phyloP scores from a whole-genome alignment of 2,113 vertebrate genomes.

The Rhea americana region DNA sequence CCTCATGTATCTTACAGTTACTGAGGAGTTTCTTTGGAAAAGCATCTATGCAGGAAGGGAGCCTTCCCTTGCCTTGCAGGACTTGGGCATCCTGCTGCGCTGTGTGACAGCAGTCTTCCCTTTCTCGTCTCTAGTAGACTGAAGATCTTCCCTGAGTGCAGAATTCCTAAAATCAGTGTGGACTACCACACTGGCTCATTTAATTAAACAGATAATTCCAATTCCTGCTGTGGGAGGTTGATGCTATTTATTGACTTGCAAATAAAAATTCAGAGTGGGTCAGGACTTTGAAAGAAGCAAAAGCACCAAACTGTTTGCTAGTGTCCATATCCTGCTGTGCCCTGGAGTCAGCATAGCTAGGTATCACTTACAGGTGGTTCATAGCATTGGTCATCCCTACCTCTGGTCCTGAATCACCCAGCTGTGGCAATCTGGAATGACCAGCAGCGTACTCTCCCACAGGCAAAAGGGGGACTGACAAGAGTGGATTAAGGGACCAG shows the following conservation, averaged over 20 bases:
- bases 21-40: not conserved
- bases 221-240: not conserved
- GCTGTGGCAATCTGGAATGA: not conserved
- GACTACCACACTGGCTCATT: not conserved
- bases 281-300: conserved; percentile 4
- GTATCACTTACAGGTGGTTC: not conserved
- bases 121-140: not conserved
- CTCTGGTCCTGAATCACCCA: not conserved
- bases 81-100: not conserved
- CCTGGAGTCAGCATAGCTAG: not conserved
- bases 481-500: not conserved
- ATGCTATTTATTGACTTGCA: conserved; percentile 2
- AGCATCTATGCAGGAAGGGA: not conserved
- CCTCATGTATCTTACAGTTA: not conserved
- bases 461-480: not conserved
- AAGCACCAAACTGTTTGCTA: conserved; percentile 1
- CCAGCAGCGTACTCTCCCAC: not conserved
- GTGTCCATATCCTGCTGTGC: not conserved
- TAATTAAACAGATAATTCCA: conserved; percentile 31
- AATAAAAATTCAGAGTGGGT: conserved; percentile 27
- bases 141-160: not conserved
- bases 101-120: not conserved
- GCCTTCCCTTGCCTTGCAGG: not conserved
- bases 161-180: conserved; percentile 5
- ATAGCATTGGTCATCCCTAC: not conserved